These are phyloP conservation scores for Hemiprocne comata DNA, from an alignment of 2,113 vertebrate genomes.

Conservation along the genomic window DNA sequence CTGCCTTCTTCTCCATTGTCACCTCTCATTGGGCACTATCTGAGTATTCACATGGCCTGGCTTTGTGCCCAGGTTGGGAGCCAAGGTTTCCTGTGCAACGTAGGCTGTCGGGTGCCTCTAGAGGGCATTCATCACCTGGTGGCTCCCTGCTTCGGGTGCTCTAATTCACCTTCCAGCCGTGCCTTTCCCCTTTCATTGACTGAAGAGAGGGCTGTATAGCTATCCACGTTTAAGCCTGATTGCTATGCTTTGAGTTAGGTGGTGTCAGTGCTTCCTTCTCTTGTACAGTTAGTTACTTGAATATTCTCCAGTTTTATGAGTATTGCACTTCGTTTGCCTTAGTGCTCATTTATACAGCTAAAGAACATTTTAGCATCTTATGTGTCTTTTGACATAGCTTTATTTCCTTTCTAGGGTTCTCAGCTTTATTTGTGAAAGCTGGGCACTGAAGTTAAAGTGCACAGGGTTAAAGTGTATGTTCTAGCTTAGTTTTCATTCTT, in stretches of 20 bases:
- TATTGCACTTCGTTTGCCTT: neutral
- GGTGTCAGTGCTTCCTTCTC: neutral
- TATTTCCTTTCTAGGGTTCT: neutral
- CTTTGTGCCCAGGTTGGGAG: neutral
- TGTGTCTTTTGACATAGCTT: neutral
- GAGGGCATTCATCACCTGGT: conserved; percentile 4
- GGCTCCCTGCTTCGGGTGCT: neutral
- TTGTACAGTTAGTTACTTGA: neutral
- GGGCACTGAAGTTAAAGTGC: neutral
- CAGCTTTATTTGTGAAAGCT: neutral
- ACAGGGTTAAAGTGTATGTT: neutral
- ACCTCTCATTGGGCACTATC: neutral
- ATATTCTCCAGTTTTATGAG: neutral
- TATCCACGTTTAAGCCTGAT: neutral
- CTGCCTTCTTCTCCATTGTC: neutral
- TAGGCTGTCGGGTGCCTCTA: conserved; percentile 16
- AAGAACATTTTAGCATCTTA: neutral
- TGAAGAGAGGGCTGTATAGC: neutral
- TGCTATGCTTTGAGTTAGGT: neutral
- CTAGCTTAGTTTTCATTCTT: neutral
- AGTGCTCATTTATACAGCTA: neutral
- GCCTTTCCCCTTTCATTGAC: neutral
- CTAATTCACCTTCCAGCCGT: neutral
- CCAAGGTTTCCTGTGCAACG: neutral
- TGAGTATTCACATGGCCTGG: neutral